A percentile compares a stretch with the other conserved stretches of the same genome.
Evolutionary conservation across 2,113 vertebrate genomes (phyloP).

Genomic region (Pao palembangensis): DNA sequence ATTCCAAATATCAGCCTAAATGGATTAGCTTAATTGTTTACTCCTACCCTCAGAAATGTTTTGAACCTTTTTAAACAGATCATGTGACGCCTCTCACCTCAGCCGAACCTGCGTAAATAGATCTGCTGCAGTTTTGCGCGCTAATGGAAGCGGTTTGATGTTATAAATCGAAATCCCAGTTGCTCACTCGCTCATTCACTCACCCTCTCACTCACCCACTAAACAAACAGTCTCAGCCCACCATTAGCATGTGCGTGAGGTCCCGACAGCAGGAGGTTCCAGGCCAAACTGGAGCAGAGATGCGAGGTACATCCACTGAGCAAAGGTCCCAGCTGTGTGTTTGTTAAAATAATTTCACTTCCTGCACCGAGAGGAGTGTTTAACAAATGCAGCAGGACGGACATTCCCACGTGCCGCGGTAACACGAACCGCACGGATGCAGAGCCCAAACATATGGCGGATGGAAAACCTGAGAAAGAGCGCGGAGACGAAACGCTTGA

Average conservation of each 20-base stretch:
- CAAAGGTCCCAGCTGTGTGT: slow-evolving; percentile 36
- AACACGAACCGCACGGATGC: slow-evolving; percentile 20
- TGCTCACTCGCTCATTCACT: neutral
- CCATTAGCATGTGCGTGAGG: slow-evolving; percentile 59
- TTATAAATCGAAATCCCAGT: too few relatives aligned
- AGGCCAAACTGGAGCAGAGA: slow-evolving; percentile 29
- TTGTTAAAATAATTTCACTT: slow-evolving; percentile 35
- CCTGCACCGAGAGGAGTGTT: slow-evolving; percentile 6
- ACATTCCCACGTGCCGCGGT: slow-evolving; percentile 18
- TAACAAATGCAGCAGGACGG: slow-evolving; percentile 6
- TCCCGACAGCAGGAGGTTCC: slow-evolving; percentile 24
- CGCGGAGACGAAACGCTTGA: slow-evolving; percentile 39
- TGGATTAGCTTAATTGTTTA: slow-evolving; percentile 10
- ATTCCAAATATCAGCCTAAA: neutral
- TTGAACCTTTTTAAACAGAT: too few relatives aligned
- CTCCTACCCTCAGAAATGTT: too few relatives aligned
- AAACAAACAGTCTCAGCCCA: slow-evolving; percentile 29
- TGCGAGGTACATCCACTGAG: slow-evolving; percentile 13
- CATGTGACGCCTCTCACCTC: slow-evolving; percentile 1
- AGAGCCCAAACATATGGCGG: slow-evolving; percentile 41
- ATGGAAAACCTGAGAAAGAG: slow-evolving; percentile 56
- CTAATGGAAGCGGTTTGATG: too few relatives aligned
- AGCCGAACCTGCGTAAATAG: neutral
- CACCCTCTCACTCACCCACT: slow-evolving; percentile 9
- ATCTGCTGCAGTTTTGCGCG: too few relatives aligned